Evolutionary conservation across 2,888 invertebrate species (phyloP).

Genomic region (Fragum fragum): DNA sequence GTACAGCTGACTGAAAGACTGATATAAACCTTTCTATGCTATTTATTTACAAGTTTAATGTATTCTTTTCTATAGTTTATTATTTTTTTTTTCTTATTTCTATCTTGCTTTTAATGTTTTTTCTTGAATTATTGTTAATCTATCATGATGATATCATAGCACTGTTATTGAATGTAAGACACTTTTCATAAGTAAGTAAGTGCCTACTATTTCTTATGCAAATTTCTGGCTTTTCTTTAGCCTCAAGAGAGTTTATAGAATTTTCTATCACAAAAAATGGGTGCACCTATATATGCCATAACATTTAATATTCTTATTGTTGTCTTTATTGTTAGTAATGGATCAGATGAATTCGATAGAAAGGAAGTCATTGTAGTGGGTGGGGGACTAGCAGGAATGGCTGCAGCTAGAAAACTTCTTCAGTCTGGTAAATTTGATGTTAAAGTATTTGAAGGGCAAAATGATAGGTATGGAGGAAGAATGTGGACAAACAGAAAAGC

Average conservation of each 20-base stretch:
- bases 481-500: slow-evolving; percentile 75
- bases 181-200: too few relatives aligned
- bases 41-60: background rate
- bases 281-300: background rate
- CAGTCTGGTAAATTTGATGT: slow-evolving; percentile 71
- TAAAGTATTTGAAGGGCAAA: slow-evolving; percentile 75
- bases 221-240: too few relatives aligned
- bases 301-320: background rate
- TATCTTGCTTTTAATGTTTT: too few relatives aligned
- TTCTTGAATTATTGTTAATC: too few relatives aligned
- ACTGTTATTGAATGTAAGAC: too few relatives aligned
- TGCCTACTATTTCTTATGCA: too few relatives aligned
- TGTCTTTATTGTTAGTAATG: background rate
- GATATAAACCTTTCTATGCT: background rate
- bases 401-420: slow-evolving; percentile 76
- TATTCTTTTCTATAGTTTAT: too few relatives aligned
- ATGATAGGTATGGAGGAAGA: slow-evolving; percentile 79
- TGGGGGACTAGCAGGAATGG: slow-evolving; percentile 80
- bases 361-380: slow-evolving; percentile 78
- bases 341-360: slow-evolving; percentile 14
- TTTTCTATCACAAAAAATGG: background rate
- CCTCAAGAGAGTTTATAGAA: too few relatives aligned
- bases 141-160: too few relatives aligned
- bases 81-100: too few relatives aligned
- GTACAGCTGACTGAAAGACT: background rate